Percentiles rank a stretch among this genome's conserved stretches.
Conservation (phyloP, 2,888 invertebrate genomes). For the Diploptera punctata region DNA sequence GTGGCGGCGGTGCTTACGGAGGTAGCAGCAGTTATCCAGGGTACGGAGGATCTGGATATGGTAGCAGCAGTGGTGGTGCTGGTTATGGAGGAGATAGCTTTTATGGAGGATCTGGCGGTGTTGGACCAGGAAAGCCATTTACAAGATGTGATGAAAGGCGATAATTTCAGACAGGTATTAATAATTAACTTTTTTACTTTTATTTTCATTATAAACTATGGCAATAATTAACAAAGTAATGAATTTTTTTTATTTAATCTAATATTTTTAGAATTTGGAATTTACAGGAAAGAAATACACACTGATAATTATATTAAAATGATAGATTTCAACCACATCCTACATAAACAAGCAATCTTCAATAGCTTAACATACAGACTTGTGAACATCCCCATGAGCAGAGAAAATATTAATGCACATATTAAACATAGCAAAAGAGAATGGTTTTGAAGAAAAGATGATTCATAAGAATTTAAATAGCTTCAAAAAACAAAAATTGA, state of each 20-base stretch:
- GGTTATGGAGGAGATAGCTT: slow-evolving; percentile 53
- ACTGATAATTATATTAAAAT: too few species aligned
- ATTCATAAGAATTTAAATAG: too few species aligned
- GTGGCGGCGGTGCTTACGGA: slow-evolving; percentile 55
- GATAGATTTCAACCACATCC: too few species aligned
- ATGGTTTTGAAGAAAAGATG: too few species aligned
- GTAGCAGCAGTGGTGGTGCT: slow-evolving; percentile 54
- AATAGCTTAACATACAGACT: too few species aligned
- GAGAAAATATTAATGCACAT: not conserved
- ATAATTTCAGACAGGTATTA: slow-evolving; percentile 78
- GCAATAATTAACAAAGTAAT: not conserved
- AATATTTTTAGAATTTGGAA: not conserved
- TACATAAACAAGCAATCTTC: too few species aligned
- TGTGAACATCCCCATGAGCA: too few species aligned
- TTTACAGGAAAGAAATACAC: too few species aligned
- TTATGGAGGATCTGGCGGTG: slow-evolving; percentile 45
- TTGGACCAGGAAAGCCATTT: slow-evolving; percentile 46
- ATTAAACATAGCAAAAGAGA: not conserved
- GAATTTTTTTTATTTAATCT: not conserved
- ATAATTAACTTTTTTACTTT: too few species aligned
- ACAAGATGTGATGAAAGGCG: slow-evolving; percentile 78
- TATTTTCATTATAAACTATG: not conserved
- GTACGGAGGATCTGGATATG: slow-evolving; percentile 52
- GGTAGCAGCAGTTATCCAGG: slow-evolving; percentile 55
- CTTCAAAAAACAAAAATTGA: too few species aligned